Evolutionary conservation across 2,797 vertebrate genomes (phyloP).

Genomic region (Garrulus glandarius): DNA sequence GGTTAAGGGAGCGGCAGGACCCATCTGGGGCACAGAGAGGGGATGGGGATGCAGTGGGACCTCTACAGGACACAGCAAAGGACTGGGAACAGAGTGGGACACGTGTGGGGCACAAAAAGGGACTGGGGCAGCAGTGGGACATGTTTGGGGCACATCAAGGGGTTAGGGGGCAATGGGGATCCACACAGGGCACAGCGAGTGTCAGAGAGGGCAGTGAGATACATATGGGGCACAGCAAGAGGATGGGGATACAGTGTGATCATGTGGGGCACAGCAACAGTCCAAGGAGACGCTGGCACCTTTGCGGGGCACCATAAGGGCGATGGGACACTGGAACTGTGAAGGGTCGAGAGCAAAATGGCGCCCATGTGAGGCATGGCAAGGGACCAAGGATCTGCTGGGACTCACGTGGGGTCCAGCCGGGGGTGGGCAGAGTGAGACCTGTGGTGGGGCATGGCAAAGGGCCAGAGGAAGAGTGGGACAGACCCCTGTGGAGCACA

Average conservation of each 20-base stretch:
- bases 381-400: neutral
- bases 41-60: neutral
- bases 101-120: neutral
- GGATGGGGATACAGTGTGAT: neutral
- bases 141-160: neutral
- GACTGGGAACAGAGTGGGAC: neutral
- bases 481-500: neutral
- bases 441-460: neutral
- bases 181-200: neutral
- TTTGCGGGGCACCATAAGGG: neutral
- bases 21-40: neutral
- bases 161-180: neutral
- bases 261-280: neutral
- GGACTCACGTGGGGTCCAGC: neutral
- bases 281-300: neutral
- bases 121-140: neutral
- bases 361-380: rapidly evolving
- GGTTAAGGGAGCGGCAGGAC: neutral
- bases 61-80: neutral
- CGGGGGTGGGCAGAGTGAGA: no score
- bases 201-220: neutral
- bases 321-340: neutral
- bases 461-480: no score
- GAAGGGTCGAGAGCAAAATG: neutral
- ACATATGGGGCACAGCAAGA: neutral